Percentiles rank a stretch among this genome's conserved stretches.
Conservation (phyloP, 1,140 invertebrate species). For the Idris sp. region DNA sequence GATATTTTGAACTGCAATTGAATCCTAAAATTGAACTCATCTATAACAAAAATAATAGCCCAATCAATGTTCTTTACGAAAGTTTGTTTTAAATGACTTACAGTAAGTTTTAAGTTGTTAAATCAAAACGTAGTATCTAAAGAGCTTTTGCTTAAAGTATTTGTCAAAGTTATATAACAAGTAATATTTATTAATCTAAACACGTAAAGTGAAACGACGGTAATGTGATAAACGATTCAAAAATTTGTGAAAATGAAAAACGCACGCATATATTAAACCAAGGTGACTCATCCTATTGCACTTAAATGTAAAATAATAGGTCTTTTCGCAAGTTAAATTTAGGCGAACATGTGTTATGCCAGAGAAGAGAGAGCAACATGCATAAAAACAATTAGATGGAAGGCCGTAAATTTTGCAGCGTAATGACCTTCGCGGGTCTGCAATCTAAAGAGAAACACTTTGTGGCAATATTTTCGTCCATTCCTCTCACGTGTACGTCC, state of each 20-base stretch:
- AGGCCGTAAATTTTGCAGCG: slow-evolving; percentile 41
- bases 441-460: slow-evolving; percentile 7
- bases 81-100: no score
- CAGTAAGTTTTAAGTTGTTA: no score
- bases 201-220: no score
- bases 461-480: slow-evolving; percentile 34
- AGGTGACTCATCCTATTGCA: slow-evolving; percentile 8
- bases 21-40: no score
- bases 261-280: slow-evolving; percentile 10
- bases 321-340: slow-evolving; percentile 46
- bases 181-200: no score
- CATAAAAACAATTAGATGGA: slow-evolving; percentile 57
- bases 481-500: slow-evolving; percentile 40
- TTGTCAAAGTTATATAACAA: no score
- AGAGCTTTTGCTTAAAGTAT: no score
- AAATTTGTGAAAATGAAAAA: slow-evolving; percentile 33
- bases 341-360: slow-evolving; percentile 45
- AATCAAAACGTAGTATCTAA: no score
- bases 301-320: slow-evolving; percentile 53
- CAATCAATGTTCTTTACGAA: no score
- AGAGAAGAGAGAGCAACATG: slow-evolving; percentile 33
- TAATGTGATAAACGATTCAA: no score
- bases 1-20: no score
- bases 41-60: no score
- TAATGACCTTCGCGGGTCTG: slow-evolving; percentile 21